A percentile compares a stretch with the other conserved stretches of the same genome.
Conservation (phyloP, 2,113 vertebrate species). For the Anoplopoma fimbria region DNA sequence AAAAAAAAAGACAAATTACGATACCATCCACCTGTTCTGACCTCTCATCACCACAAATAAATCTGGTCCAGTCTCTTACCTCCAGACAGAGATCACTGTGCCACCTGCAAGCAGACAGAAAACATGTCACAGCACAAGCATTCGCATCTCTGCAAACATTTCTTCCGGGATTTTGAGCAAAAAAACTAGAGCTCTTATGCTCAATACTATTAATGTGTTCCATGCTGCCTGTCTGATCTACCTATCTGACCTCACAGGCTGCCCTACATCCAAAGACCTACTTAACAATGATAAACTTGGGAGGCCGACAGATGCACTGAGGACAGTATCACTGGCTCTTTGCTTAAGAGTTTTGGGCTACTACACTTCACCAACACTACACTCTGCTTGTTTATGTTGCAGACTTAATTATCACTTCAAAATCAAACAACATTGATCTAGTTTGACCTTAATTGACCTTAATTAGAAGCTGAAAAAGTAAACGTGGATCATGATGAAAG, state of each 20-base stretch:
- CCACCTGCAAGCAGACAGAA: not conserved
- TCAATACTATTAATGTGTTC: not conserved
- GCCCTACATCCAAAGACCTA: conserved; percentile 49
- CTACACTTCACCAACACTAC: no score
- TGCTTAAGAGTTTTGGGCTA: not conserved
- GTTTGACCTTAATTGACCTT: not conserved
- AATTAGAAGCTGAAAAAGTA: not conserved
- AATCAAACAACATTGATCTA: not conserved
- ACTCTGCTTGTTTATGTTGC: not conserved
- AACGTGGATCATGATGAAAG: not conserved
- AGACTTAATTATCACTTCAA: not conserved
- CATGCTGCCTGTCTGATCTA: conserved; percentile 15
- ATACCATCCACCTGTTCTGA: not conserved
- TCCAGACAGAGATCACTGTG: not conserved
- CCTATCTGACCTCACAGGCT: conserved; percentile 47
- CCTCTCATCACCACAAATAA: not conserved
- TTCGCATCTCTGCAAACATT: not conserved
- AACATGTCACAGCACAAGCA: not conserved
- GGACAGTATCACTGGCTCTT: conserved; percentile 10
- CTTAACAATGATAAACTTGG: conserved; percentile 25
- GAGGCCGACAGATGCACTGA: not conserved
- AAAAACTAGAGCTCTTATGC: not conserved
- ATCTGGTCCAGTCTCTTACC: not conserved
- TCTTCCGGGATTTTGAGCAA: not conserved
- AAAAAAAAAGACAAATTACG: no score